Evolutionary conservation across 2,113 vertebrate species (phyloP), one percentile per base, ranked within the genome.

Genomic region (Meles meles): DNA sequence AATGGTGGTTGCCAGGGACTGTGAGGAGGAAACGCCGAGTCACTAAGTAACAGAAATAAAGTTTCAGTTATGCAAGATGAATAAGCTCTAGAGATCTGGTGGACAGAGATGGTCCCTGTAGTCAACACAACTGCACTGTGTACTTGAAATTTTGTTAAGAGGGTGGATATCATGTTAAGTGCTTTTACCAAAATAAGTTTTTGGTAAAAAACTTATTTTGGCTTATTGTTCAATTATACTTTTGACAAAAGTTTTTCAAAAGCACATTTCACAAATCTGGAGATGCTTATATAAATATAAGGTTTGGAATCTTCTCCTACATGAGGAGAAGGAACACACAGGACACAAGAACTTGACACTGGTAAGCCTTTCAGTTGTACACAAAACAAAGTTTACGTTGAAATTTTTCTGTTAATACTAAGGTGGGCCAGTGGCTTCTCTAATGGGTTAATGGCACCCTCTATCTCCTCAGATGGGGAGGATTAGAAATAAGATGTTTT

Each of bases 401-500:
- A 91, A 55, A n/a, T 82, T 55, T 91, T 89, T 80, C 80, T 90
- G 94, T 94, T 94, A 86, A 74, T 72, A 87, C 18, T 11, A 83
- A 88, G 37, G 37, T 90, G 21, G 92, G 72, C 34, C 80, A 69
- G 42, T 86, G 57, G 42, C 76, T 96, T 96, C 96, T 94, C 84
- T 96, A 95, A 96, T 89, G 85, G 82, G n/a, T 87, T 94, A 96
- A 92, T 94, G 34, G 59, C 79, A 88, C 3, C 74, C 77, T 95
- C 47, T 94, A 27, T 93, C 63, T 92, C 59, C 59, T 96, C 57
- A 83, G 55, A 85, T 42, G 69, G 59, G 95, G 81, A 63, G 42
- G 71, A 96, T 92, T 92, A 91, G 84, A 92, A 98, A 96, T 88
- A 95, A 92, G 57, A 76, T 59, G 47, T 80, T 96, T 97, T 80